Base-by-base conservation (phyloP, 2,888 invertebrate species). In the Erebia ligea region DNA sequence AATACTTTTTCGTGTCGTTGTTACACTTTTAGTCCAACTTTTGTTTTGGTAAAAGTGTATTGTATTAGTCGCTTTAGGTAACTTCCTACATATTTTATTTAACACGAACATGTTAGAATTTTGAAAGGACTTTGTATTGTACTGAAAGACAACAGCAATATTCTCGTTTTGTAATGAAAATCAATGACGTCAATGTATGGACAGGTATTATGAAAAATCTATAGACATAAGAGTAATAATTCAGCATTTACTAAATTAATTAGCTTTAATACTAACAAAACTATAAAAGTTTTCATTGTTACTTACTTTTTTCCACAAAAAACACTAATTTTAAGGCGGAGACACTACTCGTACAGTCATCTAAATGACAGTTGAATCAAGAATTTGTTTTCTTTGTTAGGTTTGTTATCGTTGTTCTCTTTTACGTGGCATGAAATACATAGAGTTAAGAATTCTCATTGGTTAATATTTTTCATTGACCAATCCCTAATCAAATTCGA, bases 321-420 rank as follows among this genome's bases (percentile, higher is more conserved):
- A 85, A 81, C 76, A 83, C 81, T 79, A 79, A 85, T 82, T 81
- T 86, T 80, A 85, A 90, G 87, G 89, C 88, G 89, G 90, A 90
- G 86, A 85, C 84, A 87, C 86, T 83, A 86, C 88, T 83, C 87
- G 88, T 86, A 89, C 89, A 91, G 90, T 91, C 91, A 91, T 89
- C 87, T 87, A 82, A 86, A 85, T 89, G 89, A 89, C 89, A 88
- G 85, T 86, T 82, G 80, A 74, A 75, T 75, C 76, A 77, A 82
- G 81, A 87, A 85, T 82, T 85, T 85, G 88, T 87, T 88, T 85
- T 85, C 80, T 76, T 80, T 85, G 76, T 77, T 69, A 45, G 67
- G 56, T n/a, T 15, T 50, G 8, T 1, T n/a, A 8, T 19, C 66
- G 69, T 67, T 77, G 78, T 79, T 80, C 77, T 77, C 76, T 68